Base-by-base conservation (phyloP, 1,140 invertebrate genomes). In the Hypothenemus hampei region DNA sequence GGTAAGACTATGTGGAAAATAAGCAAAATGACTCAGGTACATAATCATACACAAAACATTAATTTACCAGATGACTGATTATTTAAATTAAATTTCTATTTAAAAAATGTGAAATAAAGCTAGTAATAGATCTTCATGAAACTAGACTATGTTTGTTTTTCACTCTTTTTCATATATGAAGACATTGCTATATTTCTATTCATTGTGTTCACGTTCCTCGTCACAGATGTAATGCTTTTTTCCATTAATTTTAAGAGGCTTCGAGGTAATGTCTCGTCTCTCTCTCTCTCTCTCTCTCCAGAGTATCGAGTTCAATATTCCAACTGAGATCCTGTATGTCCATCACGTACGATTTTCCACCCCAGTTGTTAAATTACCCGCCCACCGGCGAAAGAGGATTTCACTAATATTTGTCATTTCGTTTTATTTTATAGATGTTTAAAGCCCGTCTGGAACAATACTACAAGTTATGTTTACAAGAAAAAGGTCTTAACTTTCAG, bases 391-490 rank as follows among this genome's bases (percentile, higher is more conserved):
- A 7, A 13, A 39, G 22, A 23, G 47, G 47, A 52, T 52, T 52
- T 52, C 15, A 40, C n/a, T 52, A 43, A 41, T 52, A 52, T 52
- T 52, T 52, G 49, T 43, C 24, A 43, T 52, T 43, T 52, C 44
- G 24, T 18, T 41, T 52, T 43, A 40, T 52, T 37, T 52, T 33
- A 39, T 52, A 43, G 39, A 43, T 52, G 40, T 41, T 3, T 43
- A 31, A 40, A 21, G 15, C 18, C 49, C 33, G 49, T 19, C 16
- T 31, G 15, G 8, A 40, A 36, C 31, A 36, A 48, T 43, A 43
- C 4, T 11, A 8, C 3, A 1, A 15, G 2, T 21, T 11, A 22
- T 43, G 40, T 43, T 43, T 43, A 43, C 40, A 43, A 43, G 20
- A 11, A 22, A 43, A 43, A 3, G 18, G 40, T 43, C 23, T 43